These are phyloP conservation scores for Nesidiocoris tenuis DNA, from an alignment of 2,888 invertebrate genomes.

Conservation along the genomic window DNA sequence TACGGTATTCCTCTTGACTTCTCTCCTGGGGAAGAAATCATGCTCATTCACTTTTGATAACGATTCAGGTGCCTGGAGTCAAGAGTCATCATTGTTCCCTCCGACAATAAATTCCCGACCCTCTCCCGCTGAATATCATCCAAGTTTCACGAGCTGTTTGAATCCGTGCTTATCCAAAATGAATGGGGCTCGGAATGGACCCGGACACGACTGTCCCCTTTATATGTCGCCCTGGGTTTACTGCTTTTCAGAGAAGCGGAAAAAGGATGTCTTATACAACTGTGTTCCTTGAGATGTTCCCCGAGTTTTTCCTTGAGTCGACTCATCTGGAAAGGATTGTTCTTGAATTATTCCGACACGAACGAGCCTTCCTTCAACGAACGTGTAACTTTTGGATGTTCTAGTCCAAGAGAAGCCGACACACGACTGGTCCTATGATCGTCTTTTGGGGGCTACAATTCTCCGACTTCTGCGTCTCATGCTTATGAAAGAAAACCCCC, in stretches of 20 bases:
- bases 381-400: background rate
- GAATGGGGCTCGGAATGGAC: conserved; percentile 14
- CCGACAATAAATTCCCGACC: conserved; percentile 6
- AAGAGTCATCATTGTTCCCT: background rate
- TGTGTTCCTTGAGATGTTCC: background rate
- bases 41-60: background rate
- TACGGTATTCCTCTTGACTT: too few relatives aligned
- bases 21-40: background rate
- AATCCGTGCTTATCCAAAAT: conserved; percentile 42
- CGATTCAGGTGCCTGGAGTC: background rate
- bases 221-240: conserved; percentile 25
- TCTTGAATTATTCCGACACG: conserved; percentile 18
- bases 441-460: background rate
- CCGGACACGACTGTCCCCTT: conserved; percentile 6
- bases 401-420: background rate
- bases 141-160: conserved; percentile 38
- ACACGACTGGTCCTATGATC: conserved; percentile 12
- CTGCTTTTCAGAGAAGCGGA: background rate
- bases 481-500: background rate
- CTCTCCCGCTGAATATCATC: conserved; percentile 6
- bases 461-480: background rate
- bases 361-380: background rate
- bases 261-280: background rate
- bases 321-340: background rate
- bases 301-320: background rate